Conservation (phyloP, 1,140 invertebrate species). For the Aphidius gifuensis region DNA sequence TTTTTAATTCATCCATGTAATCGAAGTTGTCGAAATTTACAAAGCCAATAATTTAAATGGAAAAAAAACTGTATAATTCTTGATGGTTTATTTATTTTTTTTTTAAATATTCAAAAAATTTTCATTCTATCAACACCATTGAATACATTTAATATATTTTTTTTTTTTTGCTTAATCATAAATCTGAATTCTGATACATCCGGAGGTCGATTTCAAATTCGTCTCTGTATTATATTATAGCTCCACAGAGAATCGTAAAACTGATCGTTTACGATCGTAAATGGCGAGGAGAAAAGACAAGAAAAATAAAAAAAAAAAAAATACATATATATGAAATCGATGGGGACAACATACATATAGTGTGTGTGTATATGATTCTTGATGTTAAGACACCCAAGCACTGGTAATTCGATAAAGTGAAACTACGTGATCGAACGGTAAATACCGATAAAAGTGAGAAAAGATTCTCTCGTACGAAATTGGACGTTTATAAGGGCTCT, state of each 20-base stretch:
- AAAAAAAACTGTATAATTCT: too few species aligned
- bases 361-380: slow-evolving; percentile 7
- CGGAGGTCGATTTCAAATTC: too few species aligned
- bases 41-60: too few species aligned
- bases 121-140: too few species aligned
- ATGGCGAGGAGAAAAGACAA: slow-evolving; percentile 11
- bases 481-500: slow-evolving; percentile 5
- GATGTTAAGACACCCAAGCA: slow-evolving; percentile 7
- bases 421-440: slow-evolving; percentile 16
- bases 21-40: too few species aligned
- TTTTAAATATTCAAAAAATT: too few species aligned
- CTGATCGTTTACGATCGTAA: slow-evolving; percentile 16
- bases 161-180: too few species aligned
- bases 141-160: too few species aligned
- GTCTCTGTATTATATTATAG: too few species aligned
- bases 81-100: too few species aligned
- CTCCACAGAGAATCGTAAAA: slow-evolving; percentile 15
- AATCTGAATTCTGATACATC: too few species aligned
- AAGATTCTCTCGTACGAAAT: slow-evolving; percentile 8
- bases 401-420: slow-evolving; percentile 15
- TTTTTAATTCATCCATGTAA: too few species aligned
- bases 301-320: slow-evolving; percentile 4
- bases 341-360: not conserved
- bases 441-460: slow-evolving; percentile 17
- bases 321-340: not conserved